A percentile compares a stretch with the other conserved stretches of the same genome.
Conservation (phyloP, 1,140 invertebrate species). For the Magallana gigas region DNA sequence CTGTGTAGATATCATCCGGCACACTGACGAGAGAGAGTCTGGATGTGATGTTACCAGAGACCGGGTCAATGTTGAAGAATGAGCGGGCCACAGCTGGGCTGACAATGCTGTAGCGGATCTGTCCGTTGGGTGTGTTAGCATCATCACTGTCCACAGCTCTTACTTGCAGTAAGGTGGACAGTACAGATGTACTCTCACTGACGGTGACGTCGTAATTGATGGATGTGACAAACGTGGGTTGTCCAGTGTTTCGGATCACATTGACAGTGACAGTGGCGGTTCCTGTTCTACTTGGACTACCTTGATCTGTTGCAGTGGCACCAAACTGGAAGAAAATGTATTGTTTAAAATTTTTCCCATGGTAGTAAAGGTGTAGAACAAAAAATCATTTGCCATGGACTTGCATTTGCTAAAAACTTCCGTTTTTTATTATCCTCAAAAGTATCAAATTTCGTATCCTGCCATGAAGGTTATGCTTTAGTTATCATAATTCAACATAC, state of each 20-base stretch:
- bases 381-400: no score
- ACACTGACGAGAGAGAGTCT: constrained; percentile 55
- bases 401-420: no score
- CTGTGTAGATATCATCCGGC: constrained; percentile 49
- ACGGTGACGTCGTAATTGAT: constrained; percentile 28
- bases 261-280: constrained; percentile 35
- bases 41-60: constrained; percentile 53
- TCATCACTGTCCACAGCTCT: constrained; percentile 36
- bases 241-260: constrained; percentile 36
- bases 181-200: constrained; percentile 22
- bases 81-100: constrained; percentile 2
- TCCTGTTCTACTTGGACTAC: constrained; percentile 19
- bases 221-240: constrained; percentile 21
- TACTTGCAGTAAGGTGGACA: constrained; percentile 38
- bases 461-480: no score
- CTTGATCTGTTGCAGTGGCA: constrained; percentile 21
- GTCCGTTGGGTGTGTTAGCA: constrained; percentile 38
- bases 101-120: constrained; percentile 39
- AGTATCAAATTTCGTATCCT: no score
- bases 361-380: no score
- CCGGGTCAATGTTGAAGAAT: constrained; percentile 12
- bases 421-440: no score
- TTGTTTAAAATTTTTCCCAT: no score
- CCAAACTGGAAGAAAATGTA: constrained; percentile 1
- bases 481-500: neutral